Evolutionary conservation across 2,797 vertebrate genomes (phyloP), one percentile per base, ranked within the genome.

Genomic region (Lagorchestes hirsutus): DNA sequence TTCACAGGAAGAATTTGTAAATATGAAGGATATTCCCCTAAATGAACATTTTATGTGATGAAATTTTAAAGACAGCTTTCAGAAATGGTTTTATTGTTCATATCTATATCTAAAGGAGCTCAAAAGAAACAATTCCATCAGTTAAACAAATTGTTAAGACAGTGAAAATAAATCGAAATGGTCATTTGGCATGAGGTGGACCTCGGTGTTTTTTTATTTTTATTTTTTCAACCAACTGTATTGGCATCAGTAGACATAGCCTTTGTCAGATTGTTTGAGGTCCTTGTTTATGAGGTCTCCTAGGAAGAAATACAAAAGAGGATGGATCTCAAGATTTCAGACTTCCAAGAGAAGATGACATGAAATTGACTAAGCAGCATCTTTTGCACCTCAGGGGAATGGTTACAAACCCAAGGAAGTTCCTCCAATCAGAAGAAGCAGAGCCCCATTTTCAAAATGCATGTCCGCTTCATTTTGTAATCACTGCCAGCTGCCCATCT

Each of bases 401-500:
- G 58, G 90, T 90, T 95, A 92, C 93, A 90, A 92, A 92, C 93
- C 54, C 50, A 96, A 97, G 55, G 93, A 93, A 95, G 92, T 34
- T 57, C 91, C 28, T 94, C 94, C 92, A 92, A n/a, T 90, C 94
- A 94, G 92, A 96, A 93, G 95, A 93, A 92, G 92, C 92, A 82
- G 95, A 96, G 92, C 93, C 62, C 9, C 18, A 2, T 94, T 28
- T 54, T 92, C 0, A 1, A 91, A 58, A 95, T 95, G 90, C 52
- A 50, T 94, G 95, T 91, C 95, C 0, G 13, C 95, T 93, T 90
- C 94, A 90, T 91, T 94, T 58, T 40, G 91, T 90, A 94, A 95
- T 95, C 91, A 92, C 92, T 94, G 57, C 93, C 94, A 1, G 57
- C 56, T 92, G 96, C 91, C 95, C 96, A 94, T 98, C 97, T 98